phyloP scores from a whole-genome alignment of 2,113 vertebrate species.

The Pteropus alecto region DNA sequence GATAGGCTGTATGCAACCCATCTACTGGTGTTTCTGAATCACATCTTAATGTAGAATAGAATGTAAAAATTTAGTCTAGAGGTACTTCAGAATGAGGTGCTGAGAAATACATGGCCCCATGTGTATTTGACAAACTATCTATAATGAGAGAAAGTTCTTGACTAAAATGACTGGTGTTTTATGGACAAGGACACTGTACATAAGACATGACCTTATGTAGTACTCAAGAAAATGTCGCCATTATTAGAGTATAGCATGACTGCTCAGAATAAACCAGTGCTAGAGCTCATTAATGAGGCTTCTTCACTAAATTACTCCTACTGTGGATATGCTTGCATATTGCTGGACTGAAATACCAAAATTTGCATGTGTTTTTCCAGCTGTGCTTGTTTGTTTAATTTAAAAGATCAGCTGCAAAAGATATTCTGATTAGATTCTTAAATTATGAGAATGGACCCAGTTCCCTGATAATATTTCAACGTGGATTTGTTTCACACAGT shows the following conservation, averaged over 20 bases:
- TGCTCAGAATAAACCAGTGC: constrained; percentile 41
- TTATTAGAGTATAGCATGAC: constrained; percentile 9
- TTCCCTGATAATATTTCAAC: constrained; percentile 27
- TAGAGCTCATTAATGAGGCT: constrained; percentile 71
- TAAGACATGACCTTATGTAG: neutral
- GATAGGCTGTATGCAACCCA: neutral
- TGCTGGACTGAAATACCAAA: constrained; percentile 53
- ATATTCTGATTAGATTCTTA: constrained; percentile 65
- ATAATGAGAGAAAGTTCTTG: neutral
- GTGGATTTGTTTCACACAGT: constrained; percentile 24
- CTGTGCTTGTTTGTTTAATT: constrained; percentile 57
- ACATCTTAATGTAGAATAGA: neutral
- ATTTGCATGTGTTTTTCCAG: constrained; percentile 54
- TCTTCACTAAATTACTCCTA: constrained; percentile 65
- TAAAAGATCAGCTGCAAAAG: constrained; percentile 58
- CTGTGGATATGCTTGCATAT: constrained; percentile 32
- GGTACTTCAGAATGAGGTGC: neutral
- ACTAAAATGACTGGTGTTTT: neutral
- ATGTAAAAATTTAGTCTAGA: neutral
- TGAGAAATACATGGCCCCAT: neutral
- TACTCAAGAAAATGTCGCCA: neutral
- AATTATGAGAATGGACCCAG: constrained; percentile 36
- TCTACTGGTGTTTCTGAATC: neutral
- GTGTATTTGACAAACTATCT: neutral
- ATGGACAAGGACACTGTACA: neutral